Base-by-base conservation (phyloP, 2,888 invertebrate species). In the Lamproptera curius region DNA sequence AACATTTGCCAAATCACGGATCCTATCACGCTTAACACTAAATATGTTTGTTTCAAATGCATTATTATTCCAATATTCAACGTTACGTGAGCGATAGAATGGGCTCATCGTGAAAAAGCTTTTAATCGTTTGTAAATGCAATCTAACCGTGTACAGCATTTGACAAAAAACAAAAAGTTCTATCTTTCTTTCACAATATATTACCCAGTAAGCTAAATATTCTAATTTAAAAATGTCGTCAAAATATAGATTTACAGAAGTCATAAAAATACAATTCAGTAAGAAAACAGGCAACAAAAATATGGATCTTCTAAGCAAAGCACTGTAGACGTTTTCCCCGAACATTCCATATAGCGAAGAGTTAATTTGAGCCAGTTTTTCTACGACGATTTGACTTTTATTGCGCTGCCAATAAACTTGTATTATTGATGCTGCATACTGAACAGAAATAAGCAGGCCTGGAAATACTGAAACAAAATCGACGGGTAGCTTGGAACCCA, bases 41-140 rank as follows among this genome's bases (percentile, higher is more conserved):
- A 14, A 11, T 34, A 34, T 13, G 11, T 11, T 10, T 34, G 2
- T 14, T n/a, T n/a, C n/a, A n/a, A n/a, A n/a, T n/a, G n/a, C n/a
- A n/a, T n/a, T 34, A 9, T 14, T 13, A 2, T 34, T 14, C 5
- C 2, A 3, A 11, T 13, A 34, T 34, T 34, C 14, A 14, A 1
- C 2, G 2, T 28, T 28, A n/a, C 10, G n/a, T 28, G 3, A 2
- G n/a, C 9, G n/a, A 6, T 34, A 4, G 5, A 6, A 13, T 34
- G 10, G 11, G 9, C 2, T 4, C 2, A 13, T 34, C 13, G 14
- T 34, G 11, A 34, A 34, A 9, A 13, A 34, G 9, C 59, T 56
- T 42, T 78, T 80, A 14, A 80, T 64, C 5, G 72, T 26, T 4
- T 31, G 37, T 9, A 81, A 52, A 45, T 77, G 67, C 1, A 11